A percentile compares a stretch with the other conserved stretches of the same genome.
These are phyloP conservation scores for Matsumurasca onukii DNA, from an alignment of 1,140 invertebrate genomes.

Conservation along the genomic window DNA sequence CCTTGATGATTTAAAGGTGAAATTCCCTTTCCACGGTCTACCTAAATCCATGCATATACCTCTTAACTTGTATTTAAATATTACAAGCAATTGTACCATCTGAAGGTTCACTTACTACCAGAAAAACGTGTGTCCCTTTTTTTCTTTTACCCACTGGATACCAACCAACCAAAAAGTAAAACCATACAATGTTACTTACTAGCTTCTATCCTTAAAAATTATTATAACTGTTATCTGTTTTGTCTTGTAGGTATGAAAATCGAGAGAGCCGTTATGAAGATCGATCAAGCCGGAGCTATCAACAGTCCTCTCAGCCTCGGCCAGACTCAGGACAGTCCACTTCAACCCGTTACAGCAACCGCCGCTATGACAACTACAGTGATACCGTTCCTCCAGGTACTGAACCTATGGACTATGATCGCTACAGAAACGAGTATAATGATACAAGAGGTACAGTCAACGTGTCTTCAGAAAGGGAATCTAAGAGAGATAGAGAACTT, in stretches of 20 bases:
- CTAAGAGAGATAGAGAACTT: background rate
- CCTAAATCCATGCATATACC: too few relatives aligned
- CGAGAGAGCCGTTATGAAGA: constrained; percentile 15
- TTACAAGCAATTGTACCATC: too few relatives aligned
- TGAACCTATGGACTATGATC: background rate
- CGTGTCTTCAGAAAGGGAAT: background rate
- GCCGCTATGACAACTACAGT: constrained; percentile 16
- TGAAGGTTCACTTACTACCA: too few relatives aligned
- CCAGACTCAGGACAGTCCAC: background rate
- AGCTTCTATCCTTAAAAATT: too few relatives aligned
- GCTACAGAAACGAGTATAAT: constrained; percentile 1
- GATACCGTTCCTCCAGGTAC: constrained; percentile 19
- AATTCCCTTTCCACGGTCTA: too few relatives aligned
- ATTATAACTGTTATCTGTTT: background rate
- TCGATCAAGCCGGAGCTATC: background rate
- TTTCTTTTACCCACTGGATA: too few relatives aligned
- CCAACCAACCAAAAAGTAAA: too few relatives aligned
- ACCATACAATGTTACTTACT: too few relatives aligned
- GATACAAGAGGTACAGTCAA: background rate
- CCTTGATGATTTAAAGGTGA: too few relatives aligned
- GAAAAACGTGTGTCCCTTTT: too few relatives aligned
- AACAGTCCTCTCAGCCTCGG: background rate
- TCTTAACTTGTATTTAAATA: too few relatives aligned
- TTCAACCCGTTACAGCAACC: constrained; percentile 5
- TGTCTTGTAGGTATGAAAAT: constrained; percentile 7